phyloP scores from a whole-genome alignment of 2,888 invertebrate species.

The Lepidocyrtinus sp. region DNA sequence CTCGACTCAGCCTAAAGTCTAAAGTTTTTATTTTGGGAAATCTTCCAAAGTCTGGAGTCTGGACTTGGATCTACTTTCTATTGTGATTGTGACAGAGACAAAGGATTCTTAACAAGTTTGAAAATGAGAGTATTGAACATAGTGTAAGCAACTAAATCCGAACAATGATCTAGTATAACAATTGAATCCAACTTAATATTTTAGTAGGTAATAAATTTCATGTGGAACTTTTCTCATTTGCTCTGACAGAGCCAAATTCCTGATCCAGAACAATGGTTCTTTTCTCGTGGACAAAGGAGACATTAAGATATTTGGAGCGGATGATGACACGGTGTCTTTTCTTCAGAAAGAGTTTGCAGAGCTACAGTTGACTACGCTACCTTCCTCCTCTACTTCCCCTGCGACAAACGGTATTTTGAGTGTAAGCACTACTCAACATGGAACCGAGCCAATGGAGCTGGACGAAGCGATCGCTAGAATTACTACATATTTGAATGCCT shows the following conservation, averaged over 20 bases:
- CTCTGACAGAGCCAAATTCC: constrained; percentile 30
- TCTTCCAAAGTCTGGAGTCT: too few relatives aligned
- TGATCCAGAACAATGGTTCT: constrained; percentile 17
- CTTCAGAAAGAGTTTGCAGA: constrained; percentile 43
- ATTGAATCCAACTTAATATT: too few relatives aligned
- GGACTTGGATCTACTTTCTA: too few relatives aligned
- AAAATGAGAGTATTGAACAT: constrained; percentile 42
- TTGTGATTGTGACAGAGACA: too few relatives aligned
- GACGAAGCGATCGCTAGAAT: constrained; percentile 32
- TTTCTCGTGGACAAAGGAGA: constrained; percentile 22
- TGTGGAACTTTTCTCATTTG: neutral
- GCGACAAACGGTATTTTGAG: neutral
- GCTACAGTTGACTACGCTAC: neutral
- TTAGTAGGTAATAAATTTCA: too few relatives aligned
- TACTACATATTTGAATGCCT: constrained; percentile 37
- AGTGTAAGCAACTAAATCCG: constrained; percentile 26
- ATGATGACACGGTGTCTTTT: constrained; percentile 33
- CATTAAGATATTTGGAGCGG: constrained; percentile 32
- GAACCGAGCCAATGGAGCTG: constrained; percentile 17
- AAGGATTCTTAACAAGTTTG: too few relatives aligned
- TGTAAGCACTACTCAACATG: neutral
- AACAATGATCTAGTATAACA: too few relatives aligned
- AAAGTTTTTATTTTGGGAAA: too few relatives aligned
- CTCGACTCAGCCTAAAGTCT: too few relatives aligned
- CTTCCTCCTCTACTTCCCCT: constrained; percentile 12